Conservation (phyloP, 2,888 invertebrate genomes). For the Cepaea hortensis region DNA sequence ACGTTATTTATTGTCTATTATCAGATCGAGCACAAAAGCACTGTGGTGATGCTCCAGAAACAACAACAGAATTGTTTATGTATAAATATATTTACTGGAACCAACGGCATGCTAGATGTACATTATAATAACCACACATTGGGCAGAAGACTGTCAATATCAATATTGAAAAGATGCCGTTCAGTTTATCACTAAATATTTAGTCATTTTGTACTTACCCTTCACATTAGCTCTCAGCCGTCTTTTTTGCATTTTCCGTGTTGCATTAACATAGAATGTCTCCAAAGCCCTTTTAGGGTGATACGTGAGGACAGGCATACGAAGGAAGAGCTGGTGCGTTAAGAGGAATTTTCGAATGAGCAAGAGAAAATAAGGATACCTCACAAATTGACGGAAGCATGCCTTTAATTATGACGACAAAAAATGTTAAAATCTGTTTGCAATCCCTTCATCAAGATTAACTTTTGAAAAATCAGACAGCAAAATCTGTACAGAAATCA, state of each 20-base stretch:
- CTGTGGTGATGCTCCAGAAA: conserved; percentile 32
- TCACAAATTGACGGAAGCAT: conserved; percentile 17
- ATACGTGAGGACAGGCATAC: conserved; percentile 47
- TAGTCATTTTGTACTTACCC: conserved; percentile 26
- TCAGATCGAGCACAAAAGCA: not conserved
- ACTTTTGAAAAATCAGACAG: not conserved
- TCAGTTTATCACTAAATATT: not conserved
- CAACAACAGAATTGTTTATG: not conserved
- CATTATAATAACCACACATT: not conserved
- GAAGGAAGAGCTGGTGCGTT: conserved; percentile 46
- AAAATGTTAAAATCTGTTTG: conserved; percentile 25
- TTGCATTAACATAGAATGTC: conserved; percentile 50
- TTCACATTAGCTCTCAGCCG: conserved; percentile 39
- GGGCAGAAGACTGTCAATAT: not conserved
- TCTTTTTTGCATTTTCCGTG: conserved; percentile 51
- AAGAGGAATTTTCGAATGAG: conserved; percentile 27
- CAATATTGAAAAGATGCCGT: not conserved
- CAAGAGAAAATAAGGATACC: conserved; percentile 27
- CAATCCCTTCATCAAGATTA: conserved; percentile 45
- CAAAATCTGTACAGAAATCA: not conserved
- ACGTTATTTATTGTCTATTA: not conserved
- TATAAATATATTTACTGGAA: not conserved
- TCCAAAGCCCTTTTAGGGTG: conserved; percentile 47
- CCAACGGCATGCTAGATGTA: not conserved
- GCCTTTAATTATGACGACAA: conserved; percentile 11